phyloP scores from a whole-genome alignment of 2,113 vertebrate species.

The Noturus placidus region DNA sequence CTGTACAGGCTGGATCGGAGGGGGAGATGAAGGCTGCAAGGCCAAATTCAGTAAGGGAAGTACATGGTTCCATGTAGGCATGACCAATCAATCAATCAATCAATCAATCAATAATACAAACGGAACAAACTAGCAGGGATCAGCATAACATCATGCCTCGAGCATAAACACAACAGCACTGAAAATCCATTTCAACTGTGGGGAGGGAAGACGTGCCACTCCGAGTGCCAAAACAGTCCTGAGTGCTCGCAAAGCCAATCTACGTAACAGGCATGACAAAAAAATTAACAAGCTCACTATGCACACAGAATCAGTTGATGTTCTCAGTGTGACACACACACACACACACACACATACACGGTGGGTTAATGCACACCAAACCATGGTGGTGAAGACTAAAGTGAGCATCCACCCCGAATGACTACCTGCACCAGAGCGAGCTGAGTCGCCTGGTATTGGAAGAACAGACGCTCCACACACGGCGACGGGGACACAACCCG shows the following conservation, averaged over 20 bases:
- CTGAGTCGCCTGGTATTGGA: conserved; percentile 65
- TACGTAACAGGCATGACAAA: neutral
- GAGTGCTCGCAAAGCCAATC: neutral
- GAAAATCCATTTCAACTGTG: neutral
- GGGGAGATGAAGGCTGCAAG: conserved; percentile 81
- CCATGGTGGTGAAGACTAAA: neutral
- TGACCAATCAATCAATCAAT: neutral
- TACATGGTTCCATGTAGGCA: conserved; percentile 10
- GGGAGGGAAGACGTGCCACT: neutral
- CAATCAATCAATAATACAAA: neutral
- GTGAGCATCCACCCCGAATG: neutral
- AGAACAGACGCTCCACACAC: conserved; percentile 66
- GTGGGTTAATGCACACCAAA: neutral
- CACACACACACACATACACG: neutral
- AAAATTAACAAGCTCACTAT: neutral
- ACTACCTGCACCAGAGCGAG: conserved; percentile 53
- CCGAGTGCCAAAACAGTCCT: neutral
- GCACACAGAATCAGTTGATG: neutral
- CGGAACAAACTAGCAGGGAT: neutral
- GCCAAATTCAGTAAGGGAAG: conserved; percentile 63
- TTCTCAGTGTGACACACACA: neutral
- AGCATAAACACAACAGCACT: neutral
- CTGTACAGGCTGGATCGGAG: conserved; percentile 74
- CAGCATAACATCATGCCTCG: conserved; percentile 30
- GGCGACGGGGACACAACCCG: conserved; percentile 55